A percentile compares a stretch with the other conserved stretches of the same genome.
Conservation (phyloP, 1,140 invertebrate species). For the Lepidostoma basale region DNA sequence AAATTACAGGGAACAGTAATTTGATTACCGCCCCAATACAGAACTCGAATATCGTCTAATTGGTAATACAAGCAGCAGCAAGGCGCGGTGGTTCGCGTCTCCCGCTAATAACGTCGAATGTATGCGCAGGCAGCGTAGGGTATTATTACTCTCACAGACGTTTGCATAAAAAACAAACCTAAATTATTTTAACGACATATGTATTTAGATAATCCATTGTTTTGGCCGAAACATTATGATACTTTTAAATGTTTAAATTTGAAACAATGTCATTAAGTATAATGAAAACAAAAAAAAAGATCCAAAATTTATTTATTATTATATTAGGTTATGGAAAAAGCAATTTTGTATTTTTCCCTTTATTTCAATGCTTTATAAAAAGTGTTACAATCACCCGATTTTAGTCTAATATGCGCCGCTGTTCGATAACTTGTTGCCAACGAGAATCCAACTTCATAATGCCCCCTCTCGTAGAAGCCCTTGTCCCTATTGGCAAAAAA, state of each 20-base stretch:
- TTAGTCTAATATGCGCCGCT: constrained; percentile 5
- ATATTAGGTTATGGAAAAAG: neutral
- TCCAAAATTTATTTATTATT: too few relatives aligned
- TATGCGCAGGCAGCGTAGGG: too few relatives aligned
- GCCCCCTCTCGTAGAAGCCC: constrained; percentile 9
- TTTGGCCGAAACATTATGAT: too few relatives aligned
- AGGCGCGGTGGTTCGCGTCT: too few relatives aligned
- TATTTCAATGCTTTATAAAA: constrained; percentile 11
- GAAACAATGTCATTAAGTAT: too few relatives aligned
- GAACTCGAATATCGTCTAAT: neutral
- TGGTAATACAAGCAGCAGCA: constrained; percentile 7
- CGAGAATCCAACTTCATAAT: constrained; percentile 1
- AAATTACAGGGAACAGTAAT: neutral
- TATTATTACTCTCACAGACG: too few relatives aligned
- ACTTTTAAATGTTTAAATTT: too few relatives aligned
- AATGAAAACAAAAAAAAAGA: too few relatives aligned
- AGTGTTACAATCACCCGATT: constrained; percentile 8
- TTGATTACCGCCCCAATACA: neutral
- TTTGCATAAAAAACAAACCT: too few relatives aligned
- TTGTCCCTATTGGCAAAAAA: constrained; percentile 5
- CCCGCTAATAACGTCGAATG: too few relatives aligned
- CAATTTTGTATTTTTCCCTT: constrained; percentile 15
- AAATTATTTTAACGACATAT: too few relatives aligned
- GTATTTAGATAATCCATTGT: too few relatives aligned
- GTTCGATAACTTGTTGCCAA: constrained; percentile 9